Base-by-base conservation (phyloP, 2,113 vertebrate species). In the Python bivittatus region DNA sequence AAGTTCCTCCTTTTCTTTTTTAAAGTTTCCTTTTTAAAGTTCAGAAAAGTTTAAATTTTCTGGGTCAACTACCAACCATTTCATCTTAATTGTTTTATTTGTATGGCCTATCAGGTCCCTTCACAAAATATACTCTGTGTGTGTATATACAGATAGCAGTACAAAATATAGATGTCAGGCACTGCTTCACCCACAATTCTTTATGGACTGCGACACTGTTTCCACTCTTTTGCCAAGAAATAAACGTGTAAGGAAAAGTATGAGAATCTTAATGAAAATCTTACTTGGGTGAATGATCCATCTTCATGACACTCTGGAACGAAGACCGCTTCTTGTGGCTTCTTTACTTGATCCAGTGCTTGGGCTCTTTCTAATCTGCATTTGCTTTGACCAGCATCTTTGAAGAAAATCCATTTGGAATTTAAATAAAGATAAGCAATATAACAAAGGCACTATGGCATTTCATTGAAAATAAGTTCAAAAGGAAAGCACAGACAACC, bases 271-370 rank as follows among this genome's bases (percentile, higher is more conserved):
- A 60, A 29, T 0, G 56, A 52, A 93, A 88, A 0, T 90, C 97
- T 96, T 93, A 99, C 99, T 98, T 99, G 99, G 2, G 98, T 98
- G 87, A 99, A 99, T 6, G 99, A 99, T 90, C 99, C 99, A 22
- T 99, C 99, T 91, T 99, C 99, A 1, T 97, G 98, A 97, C 99
- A 99, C 95, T 99, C 98, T 1, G 99, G 99, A 96, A 99, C 97
- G 94, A 99, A 99, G 93, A 98, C 99, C 64, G 99, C 98, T 97
- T 99, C 99, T 97, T 99, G 99, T 6, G 99, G 99, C 93, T 98
- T 98, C 96, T 98, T 98, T 91, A 98, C 98, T 89, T 98, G 98
- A 93, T 99, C 99, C 96, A 99, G 93, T 1, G 99, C 99, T 96
- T 99, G 98, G 94, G 97, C 97, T 95, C 99, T 98, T 95, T 99